Evolutionary conservation across 2,797 vertebrate genomes (phyloP).

Genomic region (Balearica regulorum): DNA sequence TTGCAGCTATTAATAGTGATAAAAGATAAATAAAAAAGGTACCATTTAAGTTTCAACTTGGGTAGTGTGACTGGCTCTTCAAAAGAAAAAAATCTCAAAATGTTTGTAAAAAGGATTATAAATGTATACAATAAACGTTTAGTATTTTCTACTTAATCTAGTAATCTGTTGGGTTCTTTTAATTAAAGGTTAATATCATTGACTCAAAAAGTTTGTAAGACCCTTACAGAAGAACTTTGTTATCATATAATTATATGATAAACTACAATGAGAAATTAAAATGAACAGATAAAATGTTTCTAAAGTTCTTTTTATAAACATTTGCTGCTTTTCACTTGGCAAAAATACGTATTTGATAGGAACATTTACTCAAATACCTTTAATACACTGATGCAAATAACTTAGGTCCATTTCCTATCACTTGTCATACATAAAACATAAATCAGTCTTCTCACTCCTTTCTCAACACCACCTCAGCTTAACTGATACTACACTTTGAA

Average conservation of each 20-base stretch:
- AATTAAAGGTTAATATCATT: not conserved
- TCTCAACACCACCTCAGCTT: not conserved
- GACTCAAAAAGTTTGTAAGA: not conserved
- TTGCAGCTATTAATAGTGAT: not conserved
- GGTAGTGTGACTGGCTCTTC: fast-evolving
- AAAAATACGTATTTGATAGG: not conserved
- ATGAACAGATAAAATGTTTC: not conserved
- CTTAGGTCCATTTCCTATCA: not conserved
- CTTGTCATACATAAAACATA: not conserved
- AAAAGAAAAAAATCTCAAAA: not conserved
- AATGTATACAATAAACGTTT: not conserved
- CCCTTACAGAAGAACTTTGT: not conserved
- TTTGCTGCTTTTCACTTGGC: not conserved
- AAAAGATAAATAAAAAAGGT: not conserved
- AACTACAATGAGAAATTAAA: not conserved
- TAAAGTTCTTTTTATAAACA: not conserved
- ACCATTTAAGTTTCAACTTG: not conserved
- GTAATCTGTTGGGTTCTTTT: not conserved
- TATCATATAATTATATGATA: not conserved
- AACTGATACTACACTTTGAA: not conserved
- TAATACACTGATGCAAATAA: not conserved
- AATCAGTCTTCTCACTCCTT: not conserved
- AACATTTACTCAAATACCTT: not conserved
- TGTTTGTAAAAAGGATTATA: not conserved
- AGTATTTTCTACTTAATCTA: not conserved